phyloP scores from a whole-genome alignment of 2,888 invertebrate species.

The Sepioteuthis lessoniana region DNA sequence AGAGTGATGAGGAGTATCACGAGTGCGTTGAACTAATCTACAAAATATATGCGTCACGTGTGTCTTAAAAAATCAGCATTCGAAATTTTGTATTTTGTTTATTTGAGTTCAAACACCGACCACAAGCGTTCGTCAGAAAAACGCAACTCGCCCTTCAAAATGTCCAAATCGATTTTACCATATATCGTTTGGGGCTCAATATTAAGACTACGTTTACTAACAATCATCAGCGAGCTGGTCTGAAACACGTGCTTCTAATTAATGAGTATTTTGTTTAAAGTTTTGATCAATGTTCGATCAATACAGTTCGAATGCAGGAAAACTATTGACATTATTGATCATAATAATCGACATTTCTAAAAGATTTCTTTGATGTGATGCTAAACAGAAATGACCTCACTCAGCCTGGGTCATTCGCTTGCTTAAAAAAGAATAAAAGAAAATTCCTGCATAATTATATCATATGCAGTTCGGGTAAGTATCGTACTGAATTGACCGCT shows the following conservation, averaged over 20 bases:
- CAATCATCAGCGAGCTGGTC: background rate
- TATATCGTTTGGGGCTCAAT: background rate
- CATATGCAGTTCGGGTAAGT: no score
- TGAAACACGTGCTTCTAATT: background rate
- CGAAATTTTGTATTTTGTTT: background rate
- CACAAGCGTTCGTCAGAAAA: background rate
- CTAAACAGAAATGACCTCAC: background rate
- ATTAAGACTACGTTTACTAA: background rate
- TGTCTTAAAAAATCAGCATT: background rate
- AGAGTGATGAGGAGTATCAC: background rate
- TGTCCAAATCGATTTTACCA: background rate
- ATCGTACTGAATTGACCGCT: no score
- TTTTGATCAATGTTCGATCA: background rate
- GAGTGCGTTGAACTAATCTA: background rate
- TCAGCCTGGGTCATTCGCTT: background rate
- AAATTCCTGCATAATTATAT: background rate
- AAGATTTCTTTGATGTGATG: background rate
- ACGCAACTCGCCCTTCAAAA: background rate
- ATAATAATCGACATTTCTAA: background rate
- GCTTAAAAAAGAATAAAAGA: background rate
- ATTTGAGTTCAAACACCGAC: background rate
- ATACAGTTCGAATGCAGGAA: background rate
- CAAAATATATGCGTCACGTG: background rate
- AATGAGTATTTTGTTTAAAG: background rate
- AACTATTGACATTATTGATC: background rate